Evolutionary conservation across 2,888 invertebrate genomes (phyloP), one percentile per base, ranked within the genome.

Genomic region (Cyaniris semiargus): DNA sequence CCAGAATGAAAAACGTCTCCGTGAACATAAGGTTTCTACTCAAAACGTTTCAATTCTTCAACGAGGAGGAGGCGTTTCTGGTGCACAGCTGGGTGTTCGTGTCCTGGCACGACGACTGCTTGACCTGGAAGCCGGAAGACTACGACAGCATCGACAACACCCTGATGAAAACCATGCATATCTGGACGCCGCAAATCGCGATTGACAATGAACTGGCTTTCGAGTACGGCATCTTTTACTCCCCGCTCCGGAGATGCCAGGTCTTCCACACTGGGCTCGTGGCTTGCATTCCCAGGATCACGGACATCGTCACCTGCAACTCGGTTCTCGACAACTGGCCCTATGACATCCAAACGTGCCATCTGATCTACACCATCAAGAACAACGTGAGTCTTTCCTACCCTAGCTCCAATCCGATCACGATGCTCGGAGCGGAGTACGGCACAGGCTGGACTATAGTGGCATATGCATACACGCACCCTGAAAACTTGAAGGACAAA

Each of bases 381-480:
- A 60, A 78, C 1, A 78, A 78, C 5, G 78, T 84, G 0, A 80
- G 58, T 0, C 79, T 86, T 3, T 81, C 78, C 4, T 81, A 84
- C 27, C 76, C 72, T 10, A 21, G 66, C 0, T 18, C 74, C 0
- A 76, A 79, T 66, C 84, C 81, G 4, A 78, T 86, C 0, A 38
- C 18, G 0, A 81, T 85, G 81, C 2, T 81, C 0, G 83, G 81
- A 0, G 83, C 84, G 0, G 84, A 85, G 10, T 84, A 85, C 76
- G 87, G 86, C 0, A 76, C 84, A 0, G 86, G 85, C n/a, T 90
- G 88, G 88, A 82, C 83, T 3, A 85, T 90, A 53, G 81, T 86
- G 6, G 84, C 85, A 75, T 86, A 82, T 76, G 77, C 81, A 4
- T 81, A 84, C 58, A 78, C 78, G 0, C 78, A 81, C 27, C 76